These are phyloP conservation scores for Sanderia malayensis DNA, from an alignment of 30 jellyfish, hydroid and myxozoan species.

Conservation along the genomic window DNA sequence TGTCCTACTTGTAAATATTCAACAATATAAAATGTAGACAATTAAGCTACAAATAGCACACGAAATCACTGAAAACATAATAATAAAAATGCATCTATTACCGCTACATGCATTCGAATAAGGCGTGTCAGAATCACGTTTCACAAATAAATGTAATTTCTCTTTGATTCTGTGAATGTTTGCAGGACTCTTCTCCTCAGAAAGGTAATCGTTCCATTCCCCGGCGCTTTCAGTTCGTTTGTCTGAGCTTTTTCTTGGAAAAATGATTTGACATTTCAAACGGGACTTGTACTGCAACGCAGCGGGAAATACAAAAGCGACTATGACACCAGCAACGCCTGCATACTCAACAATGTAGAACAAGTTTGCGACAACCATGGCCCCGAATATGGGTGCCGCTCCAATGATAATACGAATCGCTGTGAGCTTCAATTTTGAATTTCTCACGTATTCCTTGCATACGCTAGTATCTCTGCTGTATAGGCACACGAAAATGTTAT, in stretches of 20 bases:
- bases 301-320: conserved; percentile 23
- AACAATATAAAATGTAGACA: not conserved
- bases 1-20: not conserved
- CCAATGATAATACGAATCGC: conserved; percentile 6
- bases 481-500: conserved; percentile 2
- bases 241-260: not conserved
- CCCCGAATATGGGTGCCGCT: conserved; percentile 3
- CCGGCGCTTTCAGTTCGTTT: conserved; percentile 14
- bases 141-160: not conserved
- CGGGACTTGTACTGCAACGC: conserved; percentile 27
- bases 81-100: not conserved
- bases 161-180: not conserved
- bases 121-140: conserved; percentile 12
- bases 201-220: not conserved
- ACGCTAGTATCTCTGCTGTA: conserved; percentile 22
- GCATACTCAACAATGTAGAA: conserved; percentile 30
- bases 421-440: not conserved
- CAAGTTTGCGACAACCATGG: conserved; percentile 12
- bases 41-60: not conserved
- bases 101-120: conserved; percentile 22
- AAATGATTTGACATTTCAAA: conserved; percentile 6
- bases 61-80: conserved; percentile 1
- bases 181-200: not conserved
- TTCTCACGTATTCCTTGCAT: not conserved
- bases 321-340: conserved; percentile 14